Conservation (phyloP, 2,797 vertebrate species). For the Sebastolobus alascanus region DNA sequence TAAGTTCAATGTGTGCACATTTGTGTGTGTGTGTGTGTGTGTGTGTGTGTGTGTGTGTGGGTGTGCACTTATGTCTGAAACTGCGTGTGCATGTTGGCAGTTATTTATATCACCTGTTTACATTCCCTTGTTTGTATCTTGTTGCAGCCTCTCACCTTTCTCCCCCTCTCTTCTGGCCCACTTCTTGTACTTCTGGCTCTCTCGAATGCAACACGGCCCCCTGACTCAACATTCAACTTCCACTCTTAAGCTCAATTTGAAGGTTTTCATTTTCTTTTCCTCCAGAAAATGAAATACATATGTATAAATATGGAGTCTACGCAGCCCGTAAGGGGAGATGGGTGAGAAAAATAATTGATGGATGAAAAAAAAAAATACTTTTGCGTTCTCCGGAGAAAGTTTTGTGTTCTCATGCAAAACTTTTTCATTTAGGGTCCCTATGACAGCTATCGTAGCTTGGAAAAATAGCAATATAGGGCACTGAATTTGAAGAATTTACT, state of each 20-base stretch:
- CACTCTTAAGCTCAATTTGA: neutral
- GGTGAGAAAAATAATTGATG: neutral
- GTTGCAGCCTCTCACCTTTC: slow-evolving; percentile 67
- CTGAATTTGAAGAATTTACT: neutral
- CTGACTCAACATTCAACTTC: slow-evolving; percentile 24
- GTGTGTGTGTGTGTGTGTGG: slow-evolving; percentile 42
- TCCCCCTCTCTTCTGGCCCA: slow-evolving; percentile 26
- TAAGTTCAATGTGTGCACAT: slow-evolving; percentile 22
- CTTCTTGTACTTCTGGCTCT: slow-evolving; percentile 23
- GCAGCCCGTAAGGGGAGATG: neutral
- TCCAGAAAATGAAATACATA: neutral
- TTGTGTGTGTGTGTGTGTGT: slow-evolving; percentile 41
- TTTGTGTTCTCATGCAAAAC: no score
- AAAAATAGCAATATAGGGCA: no score
- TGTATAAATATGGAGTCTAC: neutral
- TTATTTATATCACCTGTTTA: slow-evolving; percentile 84
- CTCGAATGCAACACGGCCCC: slow-evolving; percentile 18
- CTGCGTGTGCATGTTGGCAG: slow-evolving; percentile 44
- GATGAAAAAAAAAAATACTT: neutral
- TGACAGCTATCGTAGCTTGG: accelerated
- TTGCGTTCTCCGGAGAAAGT: no score
- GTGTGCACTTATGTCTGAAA: slow-evolving; percentile 17
- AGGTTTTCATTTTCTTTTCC: neutral
- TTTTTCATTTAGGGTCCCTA: no score
- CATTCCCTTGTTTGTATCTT: slow-evolving; percentile 75